These are phyloP conservation scores for Bagarius yarrelli DNA, from an alignment of 2,113 vertebrate genomes.

Conservation along the genomic window DNA sequence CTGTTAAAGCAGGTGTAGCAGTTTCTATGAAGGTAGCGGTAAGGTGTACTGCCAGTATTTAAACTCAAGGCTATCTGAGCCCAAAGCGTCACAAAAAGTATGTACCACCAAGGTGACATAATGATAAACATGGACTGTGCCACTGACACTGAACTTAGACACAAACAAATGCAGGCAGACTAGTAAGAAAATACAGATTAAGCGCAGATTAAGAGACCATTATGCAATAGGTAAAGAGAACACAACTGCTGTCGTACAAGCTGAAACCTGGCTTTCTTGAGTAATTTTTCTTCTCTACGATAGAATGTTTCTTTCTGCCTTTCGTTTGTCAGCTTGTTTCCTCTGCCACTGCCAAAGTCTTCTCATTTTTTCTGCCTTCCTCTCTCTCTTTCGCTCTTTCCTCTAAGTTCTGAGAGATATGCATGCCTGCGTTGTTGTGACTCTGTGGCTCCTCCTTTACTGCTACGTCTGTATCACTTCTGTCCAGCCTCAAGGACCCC, in stretches of 20 bases:
- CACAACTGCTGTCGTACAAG: conserved; percentile 35
- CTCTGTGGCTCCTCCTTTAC: conserved; percentile 38
- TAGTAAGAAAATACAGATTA: conserved; percentile 12
- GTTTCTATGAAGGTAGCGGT: conserved; percentile 71
- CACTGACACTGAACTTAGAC: conserved; percentile 21
- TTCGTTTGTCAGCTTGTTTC: neutral
- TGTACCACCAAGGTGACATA: conserved; percentile 22
- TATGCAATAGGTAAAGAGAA: conserved; percentile 32
- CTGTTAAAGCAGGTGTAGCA: conserved; percentile 73
- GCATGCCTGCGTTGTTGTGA: conserved; percentile 41
- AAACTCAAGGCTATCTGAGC: conserved; percentile 52
- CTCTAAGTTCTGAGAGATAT: conserved; percentile 45
- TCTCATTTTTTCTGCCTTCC: neutral
- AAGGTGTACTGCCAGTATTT: conserved; percentile 50
- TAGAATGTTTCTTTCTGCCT: neutral
- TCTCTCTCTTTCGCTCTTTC: conserved; percentile 23
- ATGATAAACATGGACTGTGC: conserved; percentile 28
- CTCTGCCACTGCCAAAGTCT: neutral
- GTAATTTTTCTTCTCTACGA: conserved; percentile 23
- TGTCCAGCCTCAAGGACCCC: conserved; percentile 33
- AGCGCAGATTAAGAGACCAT: conserved; percentile 28
- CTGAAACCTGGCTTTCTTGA: conserved; percentile 25
- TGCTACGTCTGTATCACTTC: conserved; percentile 19
- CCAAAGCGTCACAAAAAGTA: conserved; percentile 62
- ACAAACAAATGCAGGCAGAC: conserved; percentile 19